Evolutionary conservation across 2,797 vertebrate species (phyloP), one percentile per base, ranked within the genome.

Genomic region (Poeciliopsis paucimaculata): DNA sequence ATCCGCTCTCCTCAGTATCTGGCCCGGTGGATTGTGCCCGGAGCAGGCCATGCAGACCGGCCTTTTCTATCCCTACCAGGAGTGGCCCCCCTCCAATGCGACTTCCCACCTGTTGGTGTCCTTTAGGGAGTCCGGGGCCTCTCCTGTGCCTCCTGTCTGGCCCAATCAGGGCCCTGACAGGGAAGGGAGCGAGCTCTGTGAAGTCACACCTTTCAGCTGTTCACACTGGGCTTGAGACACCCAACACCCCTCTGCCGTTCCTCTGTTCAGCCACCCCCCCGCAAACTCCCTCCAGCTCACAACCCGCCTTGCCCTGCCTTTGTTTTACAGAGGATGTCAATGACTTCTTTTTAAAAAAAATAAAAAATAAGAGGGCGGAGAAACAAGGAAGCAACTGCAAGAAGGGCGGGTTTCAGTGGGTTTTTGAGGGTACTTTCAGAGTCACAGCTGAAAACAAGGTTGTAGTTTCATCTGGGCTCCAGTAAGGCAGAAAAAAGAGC

Each of bases 201-300:
- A 97, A 97, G 96, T 97, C 96, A 97, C 96, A 96, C 96, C 90
- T 94, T 97, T 98, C 98, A 99, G 98, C 98, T 99, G 98, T 98
- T 96, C 94, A 90, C 96, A 94, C 95, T 95, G 93, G 88, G 92
- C 93, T 92, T 74, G 87, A 95, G 95, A 96, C 94, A 96, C 93
- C 95, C 96, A 95, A 96, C 94, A 96, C 96, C 95, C 92, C 89
- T 57, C 55, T 85, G 83, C 84, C 77, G 89, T 81, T 89, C 82
- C 85, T 89, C 90, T 82, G 82, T 79, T 84, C 84, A 78, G 73
- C 79, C 86, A 87, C 88, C 81, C 53, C 78, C 83, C 74, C 39
- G 8, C 82, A 77, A 82, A 53, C 20, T 53, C 84, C 76, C 81
- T 78, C 83, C 84, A 57, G 81, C 88, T 87, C 71, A 82, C 87